Evolutionary conservation across 2,797 vertebrate genomes (phyloP), one percentile per base, ranked within the genome.

Genomic region (Mormyrops attenuatus): DNA sequence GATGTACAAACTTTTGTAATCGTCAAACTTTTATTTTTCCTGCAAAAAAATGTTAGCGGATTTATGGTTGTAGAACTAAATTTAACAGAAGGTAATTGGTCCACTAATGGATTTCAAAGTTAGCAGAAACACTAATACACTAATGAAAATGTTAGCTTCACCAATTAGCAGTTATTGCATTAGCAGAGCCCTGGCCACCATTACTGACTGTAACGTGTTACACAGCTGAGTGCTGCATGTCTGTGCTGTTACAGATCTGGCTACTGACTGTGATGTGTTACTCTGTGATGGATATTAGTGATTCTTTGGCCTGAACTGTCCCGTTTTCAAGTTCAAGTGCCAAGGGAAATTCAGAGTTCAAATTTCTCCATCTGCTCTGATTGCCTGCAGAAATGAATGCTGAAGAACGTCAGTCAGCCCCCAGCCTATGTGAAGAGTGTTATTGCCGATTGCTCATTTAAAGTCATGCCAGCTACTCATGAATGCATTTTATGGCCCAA

Each of bases 281-380:
- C 41, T 85, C 3, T 20, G 82, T 85, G 82, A 26, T 22, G 44
- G 82, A 85, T 30, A 50, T 85, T 85, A 49, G n/a, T 85, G 82
- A 80, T 44, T 20, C 34, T 80, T 80, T 47, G 38, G 38, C 17
- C 73, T n/a, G 73, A 41, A 80, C 15, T 80, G 41, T 80, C 73
- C 41, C 73, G 38, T n/a, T 80, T 47, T 80, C 73, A 47, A 47
- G 20, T 47, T 80, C 73, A 80, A 44, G 73, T 41, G 20, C 73
- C 73, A 47, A 80, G 73, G 73, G 73, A 73, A 73, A 73, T 73
- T 73, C 66, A 73, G 80, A 85, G 84, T 85, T 50, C 49, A 50
- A 5, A 86, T 30, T 49, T 86, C 84, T 53, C 47, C 17, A 47
- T 49, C 84, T 85, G 84, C 49, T 85, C 49, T 49, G 44, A 47